Evolutionary conservation across 2,888 invertebrate genomes (phyloP).

Genomic region (Harpagoxenus sublaevis): DNA sequence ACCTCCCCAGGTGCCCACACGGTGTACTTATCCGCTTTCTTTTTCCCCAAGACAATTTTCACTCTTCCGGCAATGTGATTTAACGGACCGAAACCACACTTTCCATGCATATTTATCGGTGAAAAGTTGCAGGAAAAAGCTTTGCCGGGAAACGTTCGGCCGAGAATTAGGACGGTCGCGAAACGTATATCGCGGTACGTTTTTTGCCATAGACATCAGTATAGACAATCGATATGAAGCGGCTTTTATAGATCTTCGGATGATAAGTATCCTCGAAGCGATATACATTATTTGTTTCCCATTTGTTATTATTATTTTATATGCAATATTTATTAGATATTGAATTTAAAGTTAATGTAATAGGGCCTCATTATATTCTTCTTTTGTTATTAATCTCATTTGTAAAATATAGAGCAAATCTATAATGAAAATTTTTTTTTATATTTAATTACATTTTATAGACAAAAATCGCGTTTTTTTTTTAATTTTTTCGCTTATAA

Average conservation of each 20-base stretch:
- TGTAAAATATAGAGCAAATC: neutral
- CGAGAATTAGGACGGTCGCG: conserved; percentile 17
- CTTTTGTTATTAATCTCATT: neutral
- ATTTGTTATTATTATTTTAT: neutral
- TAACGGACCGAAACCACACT: conserved; percentile 66
- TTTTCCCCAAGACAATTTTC: conserved; percentile 74
- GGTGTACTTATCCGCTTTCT: conserved; percentile 67
- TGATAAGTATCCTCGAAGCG: neutral
- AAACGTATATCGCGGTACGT: neutral
- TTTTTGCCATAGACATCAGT: neutral
- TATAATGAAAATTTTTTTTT: neutral
- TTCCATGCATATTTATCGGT: conserved; percentile 70
- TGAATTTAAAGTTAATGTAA: neutral
- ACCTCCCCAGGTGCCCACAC: conserved; percentile 63
- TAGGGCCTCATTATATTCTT: neutral
- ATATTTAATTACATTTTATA: neutral
- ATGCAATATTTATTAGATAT: neutral
- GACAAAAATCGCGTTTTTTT: neutral
- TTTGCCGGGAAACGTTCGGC: conserved; percentile 50
- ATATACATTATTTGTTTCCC: neutral
- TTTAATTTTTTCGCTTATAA: neutral
- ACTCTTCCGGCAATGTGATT: conserved; percentile 73
- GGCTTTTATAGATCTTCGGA: neutral
- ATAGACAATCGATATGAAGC: neutral
- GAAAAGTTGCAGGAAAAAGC: conserved; percentile 53